Percentiles rank a stretch among this genome's conserved stretches.
phyloP scores from a whole-genome alignment of 2,113 vertebrate species.

The Alligator sinensis region DNA sequence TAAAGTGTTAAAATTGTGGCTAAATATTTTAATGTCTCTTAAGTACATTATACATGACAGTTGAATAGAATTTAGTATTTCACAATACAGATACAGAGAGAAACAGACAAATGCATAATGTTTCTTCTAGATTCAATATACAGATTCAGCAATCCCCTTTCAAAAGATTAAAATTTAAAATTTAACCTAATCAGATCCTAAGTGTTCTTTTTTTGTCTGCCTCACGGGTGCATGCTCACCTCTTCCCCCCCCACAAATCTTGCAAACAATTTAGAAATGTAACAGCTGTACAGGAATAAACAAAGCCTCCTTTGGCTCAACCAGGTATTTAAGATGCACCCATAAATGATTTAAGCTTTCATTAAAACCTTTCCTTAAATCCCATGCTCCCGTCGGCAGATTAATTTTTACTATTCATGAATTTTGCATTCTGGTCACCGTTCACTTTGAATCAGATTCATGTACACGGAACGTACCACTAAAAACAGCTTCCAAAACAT shows the following conservation, averaged over 20 bases:
- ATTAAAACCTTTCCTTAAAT: not conserved
- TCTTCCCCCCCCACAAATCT: not conserved
- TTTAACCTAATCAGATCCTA: not conserved
- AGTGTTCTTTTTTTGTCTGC: not conserved
- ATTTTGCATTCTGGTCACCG: not conserved
- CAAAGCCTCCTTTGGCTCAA: not conserved
- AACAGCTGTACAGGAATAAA: not conserved
- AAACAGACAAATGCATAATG: not conserved
- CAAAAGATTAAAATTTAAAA: rapidly evolving
- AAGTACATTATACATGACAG: not conserved
- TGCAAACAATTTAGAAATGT: not conserved
- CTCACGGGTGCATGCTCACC: too few species aligned
- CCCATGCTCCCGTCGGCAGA: not conserved
- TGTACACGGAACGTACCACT: not conserved
- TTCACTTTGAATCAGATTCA: rapidly evolving
- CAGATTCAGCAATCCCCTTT: not conserved
- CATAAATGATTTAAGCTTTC: not conserved
- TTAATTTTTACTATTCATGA: not conserved
- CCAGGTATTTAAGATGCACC: not conserved
- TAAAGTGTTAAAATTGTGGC: not conserved
- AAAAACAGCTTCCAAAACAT: not conserved
- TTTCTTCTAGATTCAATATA: not conserved
- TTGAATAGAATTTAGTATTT: not conserved
- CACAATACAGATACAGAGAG: not conserved
- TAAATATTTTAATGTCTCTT: not conserved